These are phyloP conservation scores for Agapornis roseicollis DNA, from an alignment of 2,113 vertebrate species.

Conservation along the genomic window DNA sequence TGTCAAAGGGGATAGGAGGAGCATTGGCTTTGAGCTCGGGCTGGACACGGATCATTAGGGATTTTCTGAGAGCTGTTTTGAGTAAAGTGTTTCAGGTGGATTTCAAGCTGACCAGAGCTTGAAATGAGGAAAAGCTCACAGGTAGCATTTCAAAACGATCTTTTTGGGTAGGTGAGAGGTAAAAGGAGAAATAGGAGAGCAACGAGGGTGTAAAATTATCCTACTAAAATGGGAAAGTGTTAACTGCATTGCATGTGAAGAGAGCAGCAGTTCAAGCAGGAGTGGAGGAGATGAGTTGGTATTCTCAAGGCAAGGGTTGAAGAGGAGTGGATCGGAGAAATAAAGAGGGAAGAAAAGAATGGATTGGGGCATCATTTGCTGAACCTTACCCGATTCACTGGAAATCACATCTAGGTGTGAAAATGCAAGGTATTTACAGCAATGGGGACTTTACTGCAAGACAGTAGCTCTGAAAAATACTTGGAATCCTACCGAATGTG, in stretches of 20 bases:
- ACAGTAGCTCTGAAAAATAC: neutral
- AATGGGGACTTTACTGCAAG: neutral
- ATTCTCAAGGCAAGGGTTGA: neutral
- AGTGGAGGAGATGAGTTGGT: no score
- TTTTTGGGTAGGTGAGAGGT: no score
- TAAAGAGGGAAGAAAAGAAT: no score
- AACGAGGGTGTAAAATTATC: neutral
- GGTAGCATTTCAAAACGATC: neutral
- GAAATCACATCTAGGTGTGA: neutral
- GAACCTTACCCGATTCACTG: neutral
- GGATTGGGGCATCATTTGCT: neutral
- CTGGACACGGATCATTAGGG: neutral
- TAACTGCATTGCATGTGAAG: accelerated
- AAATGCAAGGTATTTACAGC: neutral
- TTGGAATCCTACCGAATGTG: neutral
- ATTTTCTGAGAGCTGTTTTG: neutral
- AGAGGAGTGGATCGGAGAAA: neutral
- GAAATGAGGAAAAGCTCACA: neutral
- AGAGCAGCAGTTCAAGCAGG: no score
- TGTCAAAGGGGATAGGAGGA: neutral
- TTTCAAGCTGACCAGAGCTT: neutral
- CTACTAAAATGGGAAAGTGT: neutral
- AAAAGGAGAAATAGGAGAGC: neutral
- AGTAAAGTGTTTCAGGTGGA: neutral
- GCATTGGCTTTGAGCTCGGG: accelerated